Evolutionary conservation across 2,888 invertebrate species (phyloP), one percentile per base, ranked within the genome.

Genomic region (Lamellibrachia columna): DNA sequence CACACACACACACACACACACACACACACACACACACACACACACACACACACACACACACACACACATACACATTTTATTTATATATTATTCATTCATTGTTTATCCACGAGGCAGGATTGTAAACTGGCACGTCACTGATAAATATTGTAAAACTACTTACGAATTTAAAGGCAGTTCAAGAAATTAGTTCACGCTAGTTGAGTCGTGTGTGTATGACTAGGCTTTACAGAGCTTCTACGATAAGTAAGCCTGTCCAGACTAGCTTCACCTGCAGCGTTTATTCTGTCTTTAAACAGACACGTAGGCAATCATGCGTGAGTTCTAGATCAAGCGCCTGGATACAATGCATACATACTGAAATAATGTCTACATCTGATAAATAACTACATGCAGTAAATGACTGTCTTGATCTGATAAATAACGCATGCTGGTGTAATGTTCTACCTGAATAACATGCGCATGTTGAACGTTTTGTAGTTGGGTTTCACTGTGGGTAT

Each of bases 391-490:
- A 22, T 15, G 75, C 75, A 0, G 75, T 22, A 1, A 75, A 75
- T 75, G 15, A 75, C 15, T 75, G 75, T 22, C 15, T 22, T 75
- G 22, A 75, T 75, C 75, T 75, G 75, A 75, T 75, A 22, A 75
- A 75, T 75, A 75, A n/a, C 75, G 6, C n/a, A 75, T 75, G n/a
- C 75, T 15, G n/a, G 15, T 75, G 75, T 75, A 15, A 15, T 15
- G 75, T 75, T 75, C 75, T 75, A 75, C 22, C n/a, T 75, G 75
- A 75, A 75, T 75, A 75, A 75, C n/a, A 75, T 75, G 75, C n/a
- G 22, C n/a, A 75, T 75, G 75, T 75, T 75, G 75, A 15, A 75
- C 22, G 22, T 75, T 15, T 55, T 75, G 15, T 75, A 75, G n/a
- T 22, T 75, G 15, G 75, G 75, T n/a, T 22, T 22, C n/a, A 3